Evolutionary conservation across 2,113 vertebrate species (phyloP), one percentile per base, ranked within the genome.

Genomic region (Tapirus terrestris): DNA sequence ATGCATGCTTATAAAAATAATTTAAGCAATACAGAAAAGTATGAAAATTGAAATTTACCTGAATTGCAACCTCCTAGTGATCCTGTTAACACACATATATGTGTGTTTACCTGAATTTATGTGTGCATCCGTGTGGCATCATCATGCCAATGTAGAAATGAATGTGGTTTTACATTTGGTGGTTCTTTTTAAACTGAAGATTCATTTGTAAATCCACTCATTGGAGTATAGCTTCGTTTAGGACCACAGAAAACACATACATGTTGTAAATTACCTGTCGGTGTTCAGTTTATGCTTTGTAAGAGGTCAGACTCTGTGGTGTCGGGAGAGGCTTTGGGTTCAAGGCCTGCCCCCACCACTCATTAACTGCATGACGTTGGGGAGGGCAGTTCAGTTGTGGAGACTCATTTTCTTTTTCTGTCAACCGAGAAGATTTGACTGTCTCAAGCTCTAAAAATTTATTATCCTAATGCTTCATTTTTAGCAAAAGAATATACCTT

Each of bases 21-120:
- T 53, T 65, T 4, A 29, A 16, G 1, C 43, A 73, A 63, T 77
- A 51, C 29, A 53, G 10, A 75, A 72, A 89, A 92, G 5, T 67
- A n/a, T 31, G 43, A 94, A 18, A 90, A 67, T n/a, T 94, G 27
- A 95, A 94, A 70, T 76, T 61, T 33, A 43, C n/a, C 81, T 80
- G 39, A 80, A 84, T 60, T 70, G 36, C 36, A 63, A 21, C 21
- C 27, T 91, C n/a, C 3, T 27, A 18, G 29, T 75, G 5, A 93
- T 23, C 21, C 27, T 89, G 3, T 72, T 84, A 93, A 72, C 18
- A 77, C 17, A 16, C 31, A n/a, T 14, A 11, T n/a, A 14, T 60
- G 0, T 56, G 18, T 68, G n/a, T 29, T 82, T 45, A 39, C 8
- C 21, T 73, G 3, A 17, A 63, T 77, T 45, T 89, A 16, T 65